Evolutionary conservation across 2,113 vertebrate genomes (phyloP).

Genomic region (Sturnus vulgaris): DNA sequence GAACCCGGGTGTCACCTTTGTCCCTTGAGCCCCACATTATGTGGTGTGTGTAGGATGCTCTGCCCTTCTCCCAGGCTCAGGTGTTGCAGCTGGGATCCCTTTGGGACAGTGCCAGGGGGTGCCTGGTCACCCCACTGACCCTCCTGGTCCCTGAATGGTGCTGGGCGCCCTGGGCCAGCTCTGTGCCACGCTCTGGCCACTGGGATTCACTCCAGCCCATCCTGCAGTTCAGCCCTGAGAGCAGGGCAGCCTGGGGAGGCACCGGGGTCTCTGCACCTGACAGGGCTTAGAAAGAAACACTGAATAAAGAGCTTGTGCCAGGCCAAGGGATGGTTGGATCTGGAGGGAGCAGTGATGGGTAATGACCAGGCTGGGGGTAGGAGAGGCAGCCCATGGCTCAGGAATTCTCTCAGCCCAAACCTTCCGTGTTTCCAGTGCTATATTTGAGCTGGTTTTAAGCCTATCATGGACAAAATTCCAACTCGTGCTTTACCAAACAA

Average conservation of each 20-base stretch:
- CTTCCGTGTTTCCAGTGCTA: fast-evolving
- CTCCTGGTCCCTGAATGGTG: neutral
- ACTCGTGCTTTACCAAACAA: neutral
- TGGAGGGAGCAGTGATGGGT: neutral
- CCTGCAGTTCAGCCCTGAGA: neutral
- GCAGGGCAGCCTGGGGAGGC: fast-evolving
- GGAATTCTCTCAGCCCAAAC: neutral
- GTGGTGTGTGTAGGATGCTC: neutral
- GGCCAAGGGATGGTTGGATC: neutral
- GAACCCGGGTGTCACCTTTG: neutral
- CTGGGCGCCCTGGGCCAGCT: neutral
- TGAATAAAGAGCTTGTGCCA: neutral
- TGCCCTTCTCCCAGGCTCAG: neutral
- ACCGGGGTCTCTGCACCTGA: neutral
- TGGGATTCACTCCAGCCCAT: fast-evolving
- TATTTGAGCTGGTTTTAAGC: neutral
- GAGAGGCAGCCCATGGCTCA: fast-evolving
- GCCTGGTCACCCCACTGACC: neutral
- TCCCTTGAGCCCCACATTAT: fast-evolving
- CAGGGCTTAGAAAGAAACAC: neutral
- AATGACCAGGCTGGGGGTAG: fast-evolving
- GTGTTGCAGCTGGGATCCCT: neutral
- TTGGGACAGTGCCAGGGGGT: neutral
- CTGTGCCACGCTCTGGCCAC: fast-evolving
- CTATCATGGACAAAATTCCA: fast-evolving